Evolutionary conservation across 1,140 invertebrate species (phyloP), one percentile per base, ranked within the genome.

Genomic region (Rhagoletis pomonella): DNA sequence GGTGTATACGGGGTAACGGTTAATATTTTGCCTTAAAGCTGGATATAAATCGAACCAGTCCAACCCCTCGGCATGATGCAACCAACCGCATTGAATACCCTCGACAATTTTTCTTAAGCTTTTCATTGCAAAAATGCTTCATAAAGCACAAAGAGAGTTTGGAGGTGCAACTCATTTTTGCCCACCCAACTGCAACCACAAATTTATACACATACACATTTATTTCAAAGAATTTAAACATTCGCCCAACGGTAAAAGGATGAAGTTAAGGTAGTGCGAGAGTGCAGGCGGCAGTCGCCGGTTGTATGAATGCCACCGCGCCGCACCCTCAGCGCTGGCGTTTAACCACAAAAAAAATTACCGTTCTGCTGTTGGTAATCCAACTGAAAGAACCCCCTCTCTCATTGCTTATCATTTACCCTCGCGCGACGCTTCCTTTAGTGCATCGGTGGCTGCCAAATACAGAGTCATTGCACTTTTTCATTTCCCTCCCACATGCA

Each of bases 401-500:
- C 6, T 10, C 64, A 29, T 39, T 67, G 6, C 19, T 67, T 67
- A 67, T 67, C 64, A 29, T 5, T 67, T 39, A 6, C 17, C 4
- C 5, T 29, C n/a, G 64, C 64, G 6, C 64, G 4, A 9, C 29
- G 64, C 29, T 67, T 5, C 19, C 29, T 39, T 29, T 29, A 29
- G 29, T n/a, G 19, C 64, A 7, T 67, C 64, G 39, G 0, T 7
- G 4, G 64, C 19, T 39, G 17, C 60, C 60, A 12, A n/a, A 19
- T 4, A 10, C n/a, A 67, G 39, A 67, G 64, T 39, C 64, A 67
- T 67, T 67, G 64, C 64, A 67, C 64, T 67, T 67, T 42, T 67
- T 67, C 64, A 10, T 67, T 67, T 67, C 64, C 29, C 29, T 67
- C 6, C 29, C 29, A 39, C n/a, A 4, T 29, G 29, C 29, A 4